A percentile compares a stretch with the other conserved stretches of the same genome.
Evolutionary conservation across 2,797 vertebrate genomes (phyloP).

Genomic region (Clarias laeviceps): DNA sequence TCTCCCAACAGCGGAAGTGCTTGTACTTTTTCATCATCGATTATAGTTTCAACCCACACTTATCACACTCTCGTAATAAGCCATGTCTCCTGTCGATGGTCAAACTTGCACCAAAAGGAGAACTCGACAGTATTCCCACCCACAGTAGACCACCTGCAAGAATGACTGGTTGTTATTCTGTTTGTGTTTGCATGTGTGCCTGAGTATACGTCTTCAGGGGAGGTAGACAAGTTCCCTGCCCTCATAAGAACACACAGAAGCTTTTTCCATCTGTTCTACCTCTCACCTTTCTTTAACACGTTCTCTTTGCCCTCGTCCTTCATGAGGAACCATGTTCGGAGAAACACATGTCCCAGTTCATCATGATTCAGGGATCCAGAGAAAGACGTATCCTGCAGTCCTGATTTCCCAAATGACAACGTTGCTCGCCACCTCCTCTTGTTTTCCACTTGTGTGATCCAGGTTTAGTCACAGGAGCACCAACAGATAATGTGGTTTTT

Average conservation of each 20-base stretch:
- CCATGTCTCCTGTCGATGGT: background rate
- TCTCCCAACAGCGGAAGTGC: background rate
- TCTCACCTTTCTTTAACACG: conserved; percentile 71
- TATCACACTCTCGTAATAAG: background rate
- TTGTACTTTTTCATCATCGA: background rate
- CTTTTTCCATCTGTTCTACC: conserved; percentile 76
- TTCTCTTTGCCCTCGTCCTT: conserved; percentile 50
- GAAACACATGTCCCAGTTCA: conserved; percentile 65
- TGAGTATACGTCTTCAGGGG: conserved; percentile 25
- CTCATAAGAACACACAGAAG: conserved; percentile 53
- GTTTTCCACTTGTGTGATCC: conserved; percentile 65
- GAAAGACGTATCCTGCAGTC: conserved; percentile 63
- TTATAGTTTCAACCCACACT: background rate
- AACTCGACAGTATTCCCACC: background rate
- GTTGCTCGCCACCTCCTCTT: conserved; percentile 59
- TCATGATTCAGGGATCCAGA: conserved; percentile 62
- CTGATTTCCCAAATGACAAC: conserved; percentile 75
- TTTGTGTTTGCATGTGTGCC: conserved; percentile 4
- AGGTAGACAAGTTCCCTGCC: conserved; percentile 48
- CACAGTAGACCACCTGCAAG: conserved; percentile 32
- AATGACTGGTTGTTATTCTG: conserved; percentile 23
- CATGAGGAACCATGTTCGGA: conserved; percentile 69
- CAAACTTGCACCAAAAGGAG: background rate
- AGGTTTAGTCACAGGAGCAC: conserved; percentile 66
- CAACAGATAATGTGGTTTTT: conserved; percentile 61